Evolutionary conservation across 2,113 vertebrate genomes (phyloP).

Genomic region (Rhizomys pruinosus): DNA sequence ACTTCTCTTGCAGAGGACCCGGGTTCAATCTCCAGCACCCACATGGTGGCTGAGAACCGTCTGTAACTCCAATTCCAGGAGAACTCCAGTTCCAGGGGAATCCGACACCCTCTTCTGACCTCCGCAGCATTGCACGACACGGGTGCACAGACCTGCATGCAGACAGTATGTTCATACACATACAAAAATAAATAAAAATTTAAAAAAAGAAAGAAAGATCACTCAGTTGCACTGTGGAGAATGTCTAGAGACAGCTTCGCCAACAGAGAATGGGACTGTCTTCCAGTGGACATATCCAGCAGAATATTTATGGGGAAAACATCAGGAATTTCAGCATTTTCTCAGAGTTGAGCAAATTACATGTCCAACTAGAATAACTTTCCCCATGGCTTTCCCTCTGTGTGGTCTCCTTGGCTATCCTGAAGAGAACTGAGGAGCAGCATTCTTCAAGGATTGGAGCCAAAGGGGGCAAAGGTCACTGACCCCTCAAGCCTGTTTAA

Average conservation of each 20-base stretch:
- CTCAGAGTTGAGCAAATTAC: background rate
- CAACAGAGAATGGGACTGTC: background rate
- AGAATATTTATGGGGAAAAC: background rate
- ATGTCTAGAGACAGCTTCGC: background rate
- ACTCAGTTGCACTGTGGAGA: background rate
- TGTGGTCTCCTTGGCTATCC: rapidly evolving
- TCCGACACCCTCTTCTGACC: too few species aligned
- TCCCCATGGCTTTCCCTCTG: background rate
- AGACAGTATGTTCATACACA: too few species aligned
- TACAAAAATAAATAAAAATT: too few species aligned
- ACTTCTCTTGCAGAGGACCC: too few species aligned
- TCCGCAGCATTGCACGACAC: too few species aligned
- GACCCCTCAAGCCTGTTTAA: background rate
- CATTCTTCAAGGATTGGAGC: background rate
- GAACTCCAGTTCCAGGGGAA: too few species aligned
- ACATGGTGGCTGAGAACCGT: too few species aligned
- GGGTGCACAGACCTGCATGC: too few species aligned
- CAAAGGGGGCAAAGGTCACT: background rate
- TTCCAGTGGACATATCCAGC: background rate
- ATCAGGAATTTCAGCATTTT: background rate
- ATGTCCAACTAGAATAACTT: background rate
- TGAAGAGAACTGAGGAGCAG: background rate
- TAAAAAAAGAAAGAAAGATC: too few species aligned
- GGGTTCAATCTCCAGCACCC: too few species aligned
- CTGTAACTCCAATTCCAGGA: too few species aligned